Percentiles rank a stretch among this genome's conserved stretches.
These are phyloP conservation scores for Drosophila pachea DNA, from an alignment of 1,140 invertebrate genomes.

Conservation along the genomic window DNA sequence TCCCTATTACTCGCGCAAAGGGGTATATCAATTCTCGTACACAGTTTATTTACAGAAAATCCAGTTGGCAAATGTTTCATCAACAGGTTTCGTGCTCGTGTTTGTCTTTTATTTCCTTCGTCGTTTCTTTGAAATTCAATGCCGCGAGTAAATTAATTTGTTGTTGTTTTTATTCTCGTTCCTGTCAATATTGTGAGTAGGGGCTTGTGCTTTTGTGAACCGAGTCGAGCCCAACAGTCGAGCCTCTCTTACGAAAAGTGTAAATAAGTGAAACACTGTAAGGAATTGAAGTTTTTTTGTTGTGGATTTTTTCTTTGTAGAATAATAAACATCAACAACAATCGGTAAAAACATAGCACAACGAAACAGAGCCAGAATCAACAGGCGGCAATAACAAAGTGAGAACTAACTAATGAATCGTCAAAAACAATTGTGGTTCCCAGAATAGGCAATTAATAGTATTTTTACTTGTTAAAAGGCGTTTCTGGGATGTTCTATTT, in stretches of 20 bases:
- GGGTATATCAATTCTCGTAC: conserved; percentile 17
- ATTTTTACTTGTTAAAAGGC: no score
- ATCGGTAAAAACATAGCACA: no score
- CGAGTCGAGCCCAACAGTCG: conserved; percentile 14
- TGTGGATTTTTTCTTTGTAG: neutral
- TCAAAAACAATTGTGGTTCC: neutral
- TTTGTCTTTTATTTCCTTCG: conserved; percentile 7
- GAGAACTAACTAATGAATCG: neutral
- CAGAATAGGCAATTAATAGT: no score
- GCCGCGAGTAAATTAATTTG: conserved; percentile 7
- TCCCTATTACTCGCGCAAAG: conserved; percentile 16
- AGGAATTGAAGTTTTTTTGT: no score
- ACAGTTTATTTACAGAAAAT: conserved; percentile 12
- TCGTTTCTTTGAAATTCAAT: conserved; percentile 10
- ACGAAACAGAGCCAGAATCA: neutral
- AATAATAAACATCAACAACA: neutral
- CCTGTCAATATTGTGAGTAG: neutral
- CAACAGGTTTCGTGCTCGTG: conserved; percentile 11
- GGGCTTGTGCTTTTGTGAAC: neutral
- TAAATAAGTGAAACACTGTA: conserved; percentile 19
- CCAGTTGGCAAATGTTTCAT: conserved; percentile 16
- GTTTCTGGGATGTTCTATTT: no score
- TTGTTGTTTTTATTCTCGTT: neutral
- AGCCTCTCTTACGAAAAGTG: conserved; percentile 48
- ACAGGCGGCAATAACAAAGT: neutral